Base-by-base conservation (phyloP, 1,140 invertebrate genomes). In the Drosophila trapezifrons region DNA sequence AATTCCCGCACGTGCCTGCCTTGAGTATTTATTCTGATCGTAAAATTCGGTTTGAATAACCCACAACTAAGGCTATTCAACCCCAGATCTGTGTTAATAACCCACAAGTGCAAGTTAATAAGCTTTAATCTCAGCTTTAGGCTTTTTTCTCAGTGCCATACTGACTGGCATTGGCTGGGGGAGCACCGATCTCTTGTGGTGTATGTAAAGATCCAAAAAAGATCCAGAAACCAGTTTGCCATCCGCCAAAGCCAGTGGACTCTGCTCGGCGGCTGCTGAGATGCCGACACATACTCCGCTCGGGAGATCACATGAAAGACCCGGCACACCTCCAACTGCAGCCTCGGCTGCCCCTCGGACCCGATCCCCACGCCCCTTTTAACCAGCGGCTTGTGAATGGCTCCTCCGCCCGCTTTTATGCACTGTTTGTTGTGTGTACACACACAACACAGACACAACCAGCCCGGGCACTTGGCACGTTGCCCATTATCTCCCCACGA, bases 261-360 rank as follows among this genome's bases (percentile, higher is more conserved):
- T 56, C 64, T 54, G 71, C 20, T 20, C 67, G 51, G 49, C 20
- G 71, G 78, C 62, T 74, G 75, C 57, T 89, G 84, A 80, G 84
- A 80, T 89, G 76, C 84, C 84, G 86, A 82, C 83, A 89, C 84
- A 87, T 84, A 89, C 84, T 89, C 64, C 59, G 20, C 22, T 66
- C 80, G 47, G 47, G 65, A 87, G 83, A 87, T 86, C 83, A 86
- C 79, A 86, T 87, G 70, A 87, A 86, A 86, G 83, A 87, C 76
- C 66, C 83, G 82, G 78, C 82, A 87, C 82, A 86, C 83, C 82
- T 81, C 83, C 79, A 66, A 71, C 76, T 45, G 62, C 42, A 47
- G 43, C 27, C 13, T 42, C 54, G 7, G 32, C 8, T 29, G 22
- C 43, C 25, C 43, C 3, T 18, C 56, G 4, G 7, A 32, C 51